Base-by-base conservation (phyloP, 1,140 invertebrate species). In the Drosophila kurseongensis region DNA sequence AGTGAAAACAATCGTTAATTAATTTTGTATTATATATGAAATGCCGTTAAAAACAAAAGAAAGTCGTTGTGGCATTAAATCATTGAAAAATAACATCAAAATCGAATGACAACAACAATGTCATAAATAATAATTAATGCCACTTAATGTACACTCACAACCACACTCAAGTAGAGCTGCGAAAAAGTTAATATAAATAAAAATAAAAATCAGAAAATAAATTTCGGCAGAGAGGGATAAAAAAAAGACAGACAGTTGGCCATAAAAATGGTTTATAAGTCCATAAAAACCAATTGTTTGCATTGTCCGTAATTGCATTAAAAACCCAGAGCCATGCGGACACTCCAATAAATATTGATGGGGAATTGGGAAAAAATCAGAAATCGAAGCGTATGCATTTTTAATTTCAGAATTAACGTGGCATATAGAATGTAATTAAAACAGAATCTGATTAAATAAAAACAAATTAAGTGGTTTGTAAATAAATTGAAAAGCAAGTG, bases 381-480 rank as follows among this genome's bases (percentile, higher is more conserved):
- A 51, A 82, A 69, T 63, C 59, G 58, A 74, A 68, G 61, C 63
- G 54, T 18, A 78, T 89, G 68, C 45, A 75, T 88, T 88, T 88
- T 88, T 89, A 89, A 83, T 88, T 83, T 88, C 61, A 50, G 47
- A 80, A 73, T 90, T 79, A 90, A 85, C 67, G 58, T 58, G 29
- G 52, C 72, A 73, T 75, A 83, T 67, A 84, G 66, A 84, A 81
- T 88, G 81, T 91, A 91, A 91, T 91, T 90, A 91, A 91, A 80
- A 74, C 79, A 88, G 77, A 91, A 85, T 85, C 82, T 78, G 82
- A 85, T 85, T 85, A 85, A 85, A 91, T 90, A 91, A 86, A 89
- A 91, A 91, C 82, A 91, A 91, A 91, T 91, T 91, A 91, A 91
- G 90, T 81, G 90, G 90, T 91, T 91, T 84, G 90, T 91, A 91